Base-by-base conservation (phyloP, 2,797 vertebrate genomes). In the Mormyrops boulengeri region DNA sequence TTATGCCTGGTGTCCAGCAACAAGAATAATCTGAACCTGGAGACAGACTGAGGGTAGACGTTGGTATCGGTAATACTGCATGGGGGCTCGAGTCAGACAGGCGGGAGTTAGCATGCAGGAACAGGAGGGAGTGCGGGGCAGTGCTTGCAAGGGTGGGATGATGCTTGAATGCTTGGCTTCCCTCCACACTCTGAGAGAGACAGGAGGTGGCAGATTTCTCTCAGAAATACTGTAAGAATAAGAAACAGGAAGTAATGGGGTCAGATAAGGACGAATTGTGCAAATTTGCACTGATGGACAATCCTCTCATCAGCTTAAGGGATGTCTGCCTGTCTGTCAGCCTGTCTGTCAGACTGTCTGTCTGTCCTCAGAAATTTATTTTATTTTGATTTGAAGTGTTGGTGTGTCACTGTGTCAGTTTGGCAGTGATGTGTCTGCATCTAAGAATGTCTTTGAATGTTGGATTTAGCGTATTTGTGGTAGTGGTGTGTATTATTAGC, bases 121-220 rank as follows among this genome's bases (percentile, higher is more conserved):
- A 22, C 87, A 30, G 41, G 9, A 26, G 60, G 26, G 62, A 26
- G 60, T 62, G 22, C 0, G 8, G 26, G 73, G 4, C 38, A n/a
- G 41, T 17, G 5, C 38, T 2, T 82, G 30, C 38, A n/a, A 11
- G 6, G 7, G 55, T 88, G 8, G 26, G 44, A 91, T 93, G 93
- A 93, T 93, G 92, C 93, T 94, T 94, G 93, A 94, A 91, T 91
- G 92, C 93, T 89, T 89, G 90, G 88, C 91, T 93, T 90, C 92
- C 85, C 88, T 92, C 89, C 88, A 90, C 86, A 87, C 91, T 91
- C 91, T 93, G 90, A 92, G 84, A 90, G 47, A 91, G 84, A 86
- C 50, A 41, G 66, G 52, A 77, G 69, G 89, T 69, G 50, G 4
- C 0, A 34, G 8, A 9, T 2, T 85, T 30, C 19, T 85, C 44